These are phyloP conservation scores for Pachyramphus minor DNA, from an alignment of 2,113 vertebrate species.

Conservation along the genomic window DNA sequence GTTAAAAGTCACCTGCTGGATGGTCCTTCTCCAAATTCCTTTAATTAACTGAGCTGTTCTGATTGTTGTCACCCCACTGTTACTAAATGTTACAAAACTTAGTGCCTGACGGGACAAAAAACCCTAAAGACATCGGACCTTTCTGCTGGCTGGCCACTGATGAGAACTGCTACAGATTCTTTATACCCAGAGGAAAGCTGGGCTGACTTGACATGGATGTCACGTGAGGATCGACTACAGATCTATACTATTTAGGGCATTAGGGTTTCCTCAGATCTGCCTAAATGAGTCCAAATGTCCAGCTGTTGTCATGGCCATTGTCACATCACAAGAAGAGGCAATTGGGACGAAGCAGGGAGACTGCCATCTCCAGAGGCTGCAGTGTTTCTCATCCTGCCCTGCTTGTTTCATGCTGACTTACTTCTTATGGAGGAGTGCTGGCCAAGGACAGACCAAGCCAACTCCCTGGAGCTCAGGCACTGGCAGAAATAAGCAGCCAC, in stretches of 20 bases:
- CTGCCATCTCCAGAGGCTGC: fast-evolving
- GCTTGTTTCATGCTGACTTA: background rate
- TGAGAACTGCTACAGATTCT: conserved; percentile 22
- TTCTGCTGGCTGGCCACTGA: background rate
- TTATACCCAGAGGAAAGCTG: background rate
- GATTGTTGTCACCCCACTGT: background rate
- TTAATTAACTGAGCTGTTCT: background rate
- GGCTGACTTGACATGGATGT: background rate
- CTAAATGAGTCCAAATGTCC: background rate
- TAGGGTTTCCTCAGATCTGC: background rate
- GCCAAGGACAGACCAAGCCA: background rate
- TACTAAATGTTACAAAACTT: background rate
- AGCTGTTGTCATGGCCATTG: background rate
- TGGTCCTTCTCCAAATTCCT: background rate
- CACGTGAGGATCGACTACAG: background rate
- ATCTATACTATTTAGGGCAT: background rate
- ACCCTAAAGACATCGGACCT: conserved; percentile 25
- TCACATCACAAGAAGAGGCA: background rate
- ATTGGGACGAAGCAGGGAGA: background rate
- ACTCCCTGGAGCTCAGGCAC: background rate
- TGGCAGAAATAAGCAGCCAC: background rate
- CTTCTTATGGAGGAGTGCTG: fast-evolving
- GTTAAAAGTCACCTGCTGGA: background rate
- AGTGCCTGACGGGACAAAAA: background rate
- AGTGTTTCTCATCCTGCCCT: fast-evolving